A percentile compares a stretch with the other conserved stretches of the same genome.
These are phyloP conservation scores for Heliconius himera DNA, from an alignment of 1,140 invertebrate genomes.

Conservation along the genomic window DNA sequence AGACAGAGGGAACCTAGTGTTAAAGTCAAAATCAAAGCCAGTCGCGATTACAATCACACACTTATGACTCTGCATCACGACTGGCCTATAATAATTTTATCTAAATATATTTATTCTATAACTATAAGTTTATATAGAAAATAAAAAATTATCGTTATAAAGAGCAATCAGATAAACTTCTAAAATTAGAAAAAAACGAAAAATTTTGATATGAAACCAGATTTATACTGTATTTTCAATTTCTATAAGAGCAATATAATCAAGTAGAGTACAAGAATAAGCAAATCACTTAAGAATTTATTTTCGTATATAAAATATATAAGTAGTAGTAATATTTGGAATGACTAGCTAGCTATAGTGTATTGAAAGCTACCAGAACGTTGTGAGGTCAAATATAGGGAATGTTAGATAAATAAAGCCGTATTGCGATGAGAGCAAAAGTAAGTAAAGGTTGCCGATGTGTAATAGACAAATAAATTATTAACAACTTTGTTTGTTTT, in stretches of 20 bases:
- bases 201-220: neutral
- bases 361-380: slow-evolving; percentile 55
- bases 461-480: neutral
- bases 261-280: neutral
- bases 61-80: too few species aligned
- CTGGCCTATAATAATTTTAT: too few species aligned
- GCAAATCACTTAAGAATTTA: neutral
- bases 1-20: too few species aligned
- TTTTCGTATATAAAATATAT: neutral
- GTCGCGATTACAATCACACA: too few species aligned
- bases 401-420: slow-evolving; percentile 63
- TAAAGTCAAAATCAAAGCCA: too few species aligned
- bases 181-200: too few species aligned
- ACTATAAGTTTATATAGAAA: too few species aligned
- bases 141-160: too few species aligned
- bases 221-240: neutral
- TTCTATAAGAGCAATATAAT: slow-evolving; percentile 1
- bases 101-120: too few species aligned
- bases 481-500: neutral
- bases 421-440: slow-evolving; percentile 55
- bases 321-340: neutral
- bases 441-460: slow-evolving; percentile 21
- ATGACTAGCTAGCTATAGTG: slow-evolving; percentile 35
- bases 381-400: slow-evolving; percentile 50
- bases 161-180: too few species aligned